Evolutionary conservation across 2,888 invertebrate species (phyloP), one percentile per base, ranked within the genome.

Genomic region (Himalopsyche japonica): DNA sequence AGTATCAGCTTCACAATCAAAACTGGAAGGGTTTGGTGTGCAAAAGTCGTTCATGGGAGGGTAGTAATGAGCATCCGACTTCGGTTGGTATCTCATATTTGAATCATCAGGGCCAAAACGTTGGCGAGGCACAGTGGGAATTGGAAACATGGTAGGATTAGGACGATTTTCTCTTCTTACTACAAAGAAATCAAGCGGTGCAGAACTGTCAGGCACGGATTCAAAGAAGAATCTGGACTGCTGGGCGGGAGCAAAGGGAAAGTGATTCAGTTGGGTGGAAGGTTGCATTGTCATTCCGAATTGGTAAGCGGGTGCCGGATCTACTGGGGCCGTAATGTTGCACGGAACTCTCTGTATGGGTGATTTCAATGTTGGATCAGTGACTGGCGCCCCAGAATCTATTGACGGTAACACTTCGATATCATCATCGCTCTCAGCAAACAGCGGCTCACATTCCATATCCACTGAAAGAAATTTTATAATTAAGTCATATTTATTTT

Each of bases 381-480:
- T 49, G 5, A 27, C 76, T 1, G 84, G 12, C 0, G 57, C 57
- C 57, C 57, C 57, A 15, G 57, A 24, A 24, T 57, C 57, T 0
- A 57, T 30, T 70, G 49, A 48, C 2, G 27, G 32, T 24, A 92
- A 88, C 15, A 92, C 90, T 88, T 91, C 92, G 86, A 94, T 92
- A 87, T 94, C 94, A 87, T 93, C 93, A 89, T 94, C 94, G 89
- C 94, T 94, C 88, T 93, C 94, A 82, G 94, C 94, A 90, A 94
- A 94, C 84, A 94, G 90, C 87, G 93, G 93, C 86, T 94, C 94
- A 89, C 93, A 94, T 87, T 94, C 94, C 93, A 94, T 94, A 88
- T 94, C 93, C 88, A 93, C 94, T 91, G 92, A 88, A 93, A 43
- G 0, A 43, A 90, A 48, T 20, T 57, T 43, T 15, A 15, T 15